These are phyloP conservation scores for Neodon shergylaensis DNA, from an alignment of 2,113 vertebrate species.

Conservation along the genomic window DNA sequence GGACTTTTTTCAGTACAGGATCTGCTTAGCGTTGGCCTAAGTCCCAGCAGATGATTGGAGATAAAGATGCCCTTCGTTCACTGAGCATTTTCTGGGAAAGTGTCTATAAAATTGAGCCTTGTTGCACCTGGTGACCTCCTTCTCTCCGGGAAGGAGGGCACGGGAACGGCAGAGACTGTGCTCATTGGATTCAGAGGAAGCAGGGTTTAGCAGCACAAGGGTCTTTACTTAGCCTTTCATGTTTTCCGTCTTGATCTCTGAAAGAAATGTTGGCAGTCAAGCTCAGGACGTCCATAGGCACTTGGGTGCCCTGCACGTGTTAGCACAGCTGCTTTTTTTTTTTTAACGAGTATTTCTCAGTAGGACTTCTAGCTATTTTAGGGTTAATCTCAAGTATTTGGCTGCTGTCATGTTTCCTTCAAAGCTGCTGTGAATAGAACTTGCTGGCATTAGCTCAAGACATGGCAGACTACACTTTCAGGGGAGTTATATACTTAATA, in stretches of 20 bases:
- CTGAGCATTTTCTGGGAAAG: constrained; percentile 71
- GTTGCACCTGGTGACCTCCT: constrained; percentile 66
- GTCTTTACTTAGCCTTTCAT: constrained; percentile 52
- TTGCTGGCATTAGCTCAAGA: constrained; percentile 30
- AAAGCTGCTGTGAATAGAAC: constrained; percentile 28
- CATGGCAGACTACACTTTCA: constrained; percentile 33
- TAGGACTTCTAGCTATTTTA: constrained; percentile 7
- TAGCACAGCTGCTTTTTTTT: not conserved
- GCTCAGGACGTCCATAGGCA: constrained; percentile 33
- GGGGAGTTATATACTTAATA: constrained; percentile 46
- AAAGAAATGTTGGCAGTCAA: constrained; percentile 53
- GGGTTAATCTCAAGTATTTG: constrained; percentile 59
- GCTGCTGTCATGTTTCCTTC: constrained; percentile 15
- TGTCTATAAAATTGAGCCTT: constrained; percentile 71
- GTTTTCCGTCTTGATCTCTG: constrained; percentile 48
- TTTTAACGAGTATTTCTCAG: not conserved
- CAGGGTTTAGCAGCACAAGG: not conserved
- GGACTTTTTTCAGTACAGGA: constrained; percentile 58
- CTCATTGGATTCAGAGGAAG: constrained; percentile 59
- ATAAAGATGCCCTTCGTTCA: constrained; percentile 76
- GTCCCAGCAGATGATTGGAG: constrained; percentile 70
- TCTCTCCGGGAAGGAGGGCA: constrained; percentile 53
- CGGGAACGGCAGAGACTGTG: not conserved
- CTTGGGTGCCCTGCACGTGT: not conserved
- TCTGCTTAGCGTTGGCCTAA: constrained; percentile 66